A percentile compares a stretch with the other conserved stretches of the same genome.
phyloP scores from a whole-genome alignment of 2,888 invertebrate species.

The Drosophila trichaetosa region DNA sequence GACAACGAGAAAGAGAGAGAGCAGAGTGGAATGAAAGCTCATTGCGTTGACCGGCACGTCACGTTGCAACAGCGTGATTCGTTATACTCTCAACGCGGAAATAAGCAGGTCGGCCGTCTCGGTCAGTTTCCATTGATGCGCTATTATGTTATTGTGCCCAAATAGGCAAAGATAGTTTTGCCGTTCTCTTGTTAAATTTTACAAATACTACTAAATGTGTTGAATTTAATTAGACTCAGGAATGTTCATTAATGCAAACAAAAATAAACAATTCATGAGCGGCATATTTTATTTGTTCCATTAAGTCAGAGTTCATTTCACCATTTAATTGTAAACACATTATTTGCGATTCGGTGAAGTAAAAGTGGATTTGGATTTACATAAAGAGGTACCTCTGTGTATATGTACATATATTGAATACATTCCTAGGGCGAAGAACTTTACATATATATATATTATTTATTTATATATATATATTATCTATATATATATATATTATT shows the following conservation, averaged over 20 bases:
- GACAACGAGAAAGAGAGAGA: conserved; percentile 14
- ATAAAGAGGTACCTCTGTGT: not conserved
- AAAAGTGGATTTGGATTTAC: not conserved
- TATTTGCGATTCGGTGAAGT: not conserved
- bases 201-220: not conserved
- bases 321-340: not conserved
- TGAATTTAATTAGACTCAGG: conserved; percentile 8
- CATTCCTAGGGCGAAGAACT: too few relatives aligned
- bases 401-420: not conserved
- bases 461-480: too few relatives aligned
- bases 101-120: conserved; percentile 13
- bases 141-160: conserved; percentile 21
- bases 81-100: conserved; percentile 6
- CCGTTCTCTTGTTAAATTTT: not conserved
- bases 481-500: not conserved
- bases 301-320: not conserved
- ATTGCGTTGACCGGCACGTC: conserved; percentile 44
- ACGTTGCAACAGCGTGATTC: conserved; percentile 65
- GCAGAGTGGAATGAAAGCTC: conserved; percentile 8
- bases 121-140: conserved; percentile 35
- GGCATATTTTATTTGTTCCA: conserved; percentile 9
- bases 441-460: not conserved
- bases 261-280: not conserved
- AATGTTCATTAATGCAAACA: not conserved
- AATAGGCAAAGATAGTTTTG: conserved; percentile 28